Conservation (phyloP, 1,140 invertebrate species). For the Tenebrio molitor region DNA sequence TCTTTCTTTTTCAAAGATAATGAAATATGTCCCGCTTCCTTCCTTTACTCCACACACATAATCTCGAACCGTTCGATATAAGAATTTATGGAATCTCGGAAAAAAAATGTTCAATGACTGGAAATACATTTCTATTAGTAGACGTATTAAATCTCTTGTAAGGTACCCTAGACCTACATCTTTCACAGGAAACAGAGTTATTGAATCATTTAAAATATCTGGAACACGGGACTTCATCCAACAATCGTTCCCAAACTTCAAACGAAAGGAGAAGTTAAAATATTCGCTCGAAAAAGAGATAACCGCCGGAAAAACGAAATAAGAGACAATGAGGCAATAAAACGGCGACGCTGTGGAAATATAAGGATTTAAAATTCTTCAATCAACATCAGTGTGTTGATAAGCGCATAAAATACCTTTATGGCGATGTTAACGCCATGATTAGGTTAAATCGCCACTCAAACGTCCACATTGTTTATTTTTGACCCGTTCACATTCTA, state of each 20-base stretch:
- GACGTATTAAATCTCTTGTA: conserved; percentile 21
- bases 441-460: conserved; percentile 18
- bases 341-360: neutral
- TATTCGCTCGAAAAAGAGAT: neutral
- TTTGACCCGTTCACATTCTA: neutral
- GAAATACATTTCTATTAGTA: conserved; percentile 30
- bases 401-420: conserved; percentile 7
- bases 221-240: neutral
- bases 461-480: conserved; percentile 28
- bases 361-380: neutral
- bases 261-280: too few relatives aligned
- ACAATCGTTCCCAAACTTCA: neutral
- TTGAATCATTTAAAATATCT: conserved; percentile 1
- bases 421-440: neutral
- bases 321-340: too few relatives aligned
- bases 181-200: neutral
- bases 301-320: neutral
- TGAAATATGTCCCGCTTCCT: conserved; percentile 14
- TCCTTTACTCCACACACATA: conserved; percentile 1
- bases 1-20: conserved; percentile 11
- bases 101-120: conserved; percentile 35
- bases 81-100: conserved; percentile 27
- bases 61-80: conserved; percentile 8
- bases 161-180: neutral
- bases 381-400: too few relatives aligned